Percentiles rank a stretch among this genome's conserved stretches.
Evolutionary conservation across 2,888 invertebrate genomes (phyloP).

Genomic region (Ormia ochracea): DNA sequence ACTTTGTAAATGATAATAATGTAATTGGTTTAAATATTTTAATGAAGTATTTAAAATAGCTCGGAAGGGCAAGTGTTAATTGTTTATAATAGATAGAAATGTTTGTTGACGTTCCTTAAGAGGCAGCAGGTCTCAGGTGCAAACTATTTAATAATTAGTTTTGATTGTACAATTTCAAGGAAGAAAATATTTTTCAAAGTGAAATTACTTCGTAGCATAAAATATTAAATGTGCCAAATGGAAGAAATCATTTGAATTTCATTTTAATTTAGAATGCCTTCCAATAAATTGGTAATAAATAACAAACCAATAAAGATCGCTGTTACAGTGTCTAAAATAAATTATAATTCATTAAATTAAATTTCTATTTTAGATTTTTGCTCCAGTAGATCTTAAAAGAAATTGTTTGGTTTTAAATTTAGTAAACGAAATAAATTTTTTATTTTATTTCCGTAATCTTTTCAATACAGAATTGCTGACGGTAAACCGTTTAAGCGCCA

Average conservation of each 20-base stretch:
- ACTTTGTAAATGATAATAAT: constrained; percentile 23
- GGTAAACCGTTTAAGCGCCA: background rate
- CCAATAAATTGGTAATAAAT: too few relatives aligned
- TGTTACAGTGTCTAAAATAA: too few relatives aligned
- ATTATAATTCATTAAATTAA: too few relatives aligned
- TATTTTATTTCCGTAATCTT: background rate
- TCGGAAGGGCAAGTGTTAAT: constrained; percentile 23
- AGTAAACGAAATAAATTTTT: background rate
- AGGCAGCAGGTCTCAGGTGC: background rate
- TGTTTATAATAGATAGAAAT: constrained; percentile 16
- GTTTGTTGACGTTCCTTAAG: constrained; percentile 22
- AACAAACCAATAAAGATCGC: too few relatives aligned
- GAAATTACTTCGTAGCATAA: too few relatives aligned
- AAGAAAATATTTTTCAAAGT: background rate
- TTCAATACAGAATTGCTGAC: background rate
- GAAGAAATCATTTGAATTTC: too few relatives aligned
- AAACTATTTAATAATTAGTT: constrained; percentile 12
- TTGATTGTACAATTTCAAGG: background rate
- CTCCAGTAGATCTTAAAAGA: too few relatives aligned
- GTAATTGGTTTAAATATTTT: constrained; percentile 28
- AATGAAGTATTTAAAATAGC: background rate
- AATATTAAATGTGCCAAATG: too few relatives aligned
- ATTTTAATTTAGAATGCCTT: too few relatives aligned
- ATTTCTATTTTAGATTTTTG: too few relatives aligned
- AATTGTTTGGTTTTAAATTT: background rate